Conservation (phyloP, 2,113 vertebrate species). For the Natator depressus region DNA sequence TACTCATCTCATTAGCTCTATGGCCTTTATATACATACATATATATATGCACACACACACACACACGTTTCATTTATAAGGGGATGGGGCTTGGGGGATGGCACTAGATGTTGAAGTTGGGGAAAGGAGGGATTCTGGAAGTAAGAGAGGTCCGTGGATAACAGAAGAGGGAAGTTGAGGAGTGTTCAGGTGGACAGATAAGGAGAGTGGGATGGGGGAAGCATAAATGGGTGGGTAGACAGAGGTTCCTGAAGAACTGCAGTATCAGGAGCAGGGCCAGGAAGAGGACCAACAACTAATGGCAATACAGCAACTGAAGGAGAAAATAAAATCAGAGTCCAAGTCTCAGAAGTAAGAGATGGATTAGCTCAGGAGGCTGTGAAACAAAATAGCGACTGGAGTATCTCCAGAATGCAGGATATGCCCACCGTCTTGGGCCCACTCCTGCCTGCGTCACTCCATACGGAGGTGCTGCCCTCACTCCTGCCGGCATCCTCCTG, state of each 20-base stretch:
- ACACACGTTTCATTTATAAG: neutral
- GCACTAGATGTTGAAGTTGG: neutral
- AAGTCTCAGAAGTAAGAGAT: neutral
- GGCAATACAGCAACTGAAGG: neutral
- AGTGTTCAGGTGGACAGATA: neutral
- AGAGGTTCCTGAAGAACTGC: accelerated
- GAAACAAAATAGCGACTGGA: neutral
- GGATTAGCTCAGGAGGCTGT: neutral
- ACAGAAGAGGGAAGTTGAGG: neutral
- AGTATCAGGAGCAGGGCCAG: accelerated
- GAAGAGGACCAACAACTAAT: accelerated
- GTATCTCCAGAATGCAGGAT: neutral
- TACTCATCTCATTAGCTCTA: neutral
- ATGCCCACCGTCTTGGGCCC: no score
- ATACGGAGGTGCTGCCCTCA: neutral
- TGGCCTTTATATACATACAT: neutral
- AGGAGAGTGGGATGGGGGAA: neutral
- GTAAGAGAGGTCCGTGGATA: accelerated
- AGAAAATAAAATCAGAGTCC: neutral
- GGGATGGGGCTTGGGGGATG: neutral
- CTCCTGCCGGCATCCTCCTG: neutral
- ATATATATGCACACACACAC: no score
- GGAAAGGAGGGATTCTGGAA: neutral
- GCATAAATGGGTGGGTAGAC: neutral
- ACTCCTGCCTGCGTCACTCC: neutral